Percentiles rank a stretch among this genome's conserved stretches.
Evolutionary conservation across 2,113 vertebrate species (phyloP).

Genomic region (Microtus pennsylvanicus): DNA sequence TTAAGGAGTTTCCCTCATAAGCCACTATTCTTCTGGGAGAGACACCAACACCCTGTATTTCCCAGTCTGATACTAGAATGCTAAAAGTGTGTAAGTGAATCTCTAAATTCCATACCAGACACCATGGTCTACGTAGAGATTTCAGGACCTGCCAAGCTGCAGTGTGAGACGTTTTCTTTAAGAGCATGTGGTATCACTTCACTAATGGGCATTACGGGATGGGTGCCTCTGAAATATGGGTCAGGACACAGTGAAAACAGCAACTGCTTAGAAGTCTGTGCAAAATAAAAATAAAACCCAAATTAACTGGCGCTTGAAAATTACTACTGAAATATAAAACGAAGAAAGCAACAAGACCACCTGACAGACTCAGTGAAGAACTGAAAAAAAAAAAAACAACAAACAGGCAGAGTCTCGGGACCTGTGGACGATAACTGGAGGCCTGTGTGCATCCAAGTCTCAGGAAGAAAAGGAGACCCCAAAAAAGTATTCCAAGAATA

Average conservation of each 20-base stretch:
- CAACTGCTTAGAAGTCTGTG: neutral
- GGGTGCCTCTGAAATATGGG: neutral
- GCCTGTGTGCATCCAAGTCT: accelerated
- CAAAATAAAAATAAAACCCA: neutral
- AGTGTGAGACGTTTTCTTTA: neutral
- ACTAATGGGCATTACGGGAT: neutral
- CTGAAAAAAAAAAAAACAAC: neutral
- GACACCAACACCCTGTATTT: neutral
- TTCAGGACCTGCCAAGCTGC: neutral
- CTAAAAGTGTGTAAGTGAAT: neutral
- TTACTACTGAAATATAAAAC: neutral
- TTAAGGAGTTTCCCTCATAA: neutral
- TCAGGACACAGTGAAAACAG: neutral
- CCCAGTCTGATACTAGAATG: neutral
- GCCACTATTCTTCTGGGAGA: neutral
- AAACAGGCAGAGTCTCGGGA: neutral
- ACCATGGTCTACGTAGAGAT: neutral
- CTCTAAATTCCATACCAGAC: no score
- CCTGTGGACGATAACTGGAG: accelerated
- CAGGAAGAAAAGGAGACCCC: neutral
- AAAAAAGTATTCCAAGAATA: neutral
- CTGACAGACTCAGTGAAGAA: neutral
- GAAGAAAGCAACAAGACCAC: neutral
- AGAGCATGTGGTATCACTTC: neutral
- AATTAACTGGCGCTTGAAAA: neutral